Base-by-base conservation (phyloP, 2,113 vertebrate species). In the Xenopus tropicalis region DNA sequence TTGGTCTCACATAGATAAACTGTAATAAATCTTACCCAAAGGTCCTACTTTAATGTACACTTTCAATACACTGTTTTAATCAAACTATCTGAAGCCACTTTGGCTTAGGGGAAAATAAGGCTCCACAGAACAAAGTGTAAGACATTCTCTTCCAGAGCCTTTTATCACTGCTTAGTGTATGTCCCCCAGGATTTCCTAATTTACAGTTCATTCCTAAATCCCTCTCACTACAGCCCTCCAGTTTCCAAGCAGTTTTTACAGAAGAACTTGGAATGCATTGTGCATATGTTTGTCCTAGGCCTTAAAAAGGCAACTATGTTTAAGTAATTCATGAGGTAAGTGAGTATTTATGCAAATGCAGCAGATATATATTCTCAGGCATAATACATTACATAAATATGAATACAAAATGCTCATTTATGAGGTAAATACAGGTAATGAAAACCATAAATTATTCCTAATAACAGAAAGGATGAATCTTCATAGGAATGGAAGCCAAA, bases 241-340 rank as follows among this genome's bases (percentile, higher is more conserved):
- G n/a, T 66, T 72, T 74, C 57, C 42, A 13, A 25, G 54, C 64
- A 48, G 61, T 44, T 68, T 37, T 67, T 54, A 54, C 24, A 54
- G 25, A 54, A 54, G 58, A 63, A 61, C 69, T 56, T 80, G 85
- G 82, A 85, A 91, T 90, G 90, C 90, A 90, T 85, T 82, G 83
- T 86, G 85, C 87, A 86, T 88, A 89, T 83, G 90, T 86, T 91
- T 89, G 86, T 79, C 79, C 82, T 89, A 89, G 83, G 88, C 87
- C 90, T 91, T 88, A 88, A 89, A 91, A 91, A 90, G 80, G 78
- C 62, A 85, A 81, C 86, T 90, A 82, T 85, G 90, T 91, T 92
- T 91, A 91, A 91, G 90, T 90, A 89, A 92, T 92, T 92, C 91
- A 92, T 85, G 90, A 90, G 83, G 86, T 89, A 90, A 90, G 88